Percentiles rank a stretch among this genome's conserved stretches.
phyloP scores from a whole-genome alignment of 2,797 vertebrate genomes.

The Danio albolineatus region DNA sequence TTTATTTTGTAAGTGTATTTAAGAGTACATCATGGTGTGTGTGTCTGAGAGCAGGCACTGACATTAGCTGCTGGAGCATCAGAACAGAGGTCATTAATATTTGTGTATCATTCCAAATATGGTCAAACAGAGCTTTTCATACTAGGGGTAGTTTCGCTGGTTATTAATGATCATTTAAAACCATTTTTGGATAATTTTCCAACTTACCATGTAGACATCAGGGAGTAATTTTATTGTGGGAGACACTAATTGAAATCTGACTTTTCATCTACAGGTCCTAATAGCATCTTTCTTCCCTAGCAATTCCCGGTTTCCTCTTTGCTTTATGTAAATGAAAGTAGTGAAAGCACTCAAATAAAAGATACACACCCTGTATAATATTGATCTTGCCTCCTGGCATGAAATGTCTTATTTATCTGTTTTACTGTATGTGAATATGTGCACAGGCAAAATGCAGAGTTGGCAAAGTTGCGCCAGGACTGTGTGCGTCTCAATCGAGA shows the following conservation, averaged over 20 bases:
- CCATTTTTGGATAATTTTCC: too few species aligned
- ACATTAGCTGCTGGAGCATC: too few species aligned
- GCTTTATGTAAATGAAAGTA: background rate
- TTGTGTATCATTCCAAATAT: too few species aligned
- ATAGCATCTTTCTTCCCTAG: background rate
- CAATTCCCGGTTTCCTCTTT: background rate
- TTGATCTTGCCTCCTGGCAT: background rate
- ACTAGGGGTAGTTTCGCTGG: too few species aligned
- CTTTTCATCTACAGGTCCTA: background rate
- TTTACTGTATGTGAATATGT: background rate
- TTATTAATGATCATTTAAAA: too few species aligned
- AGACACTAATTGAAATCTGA: background rate
- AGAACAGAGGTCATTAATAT: too few species aligned
- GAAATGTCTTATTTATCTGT: background rate
- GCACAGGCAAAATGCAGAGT: slow-evolving; percentile 86
- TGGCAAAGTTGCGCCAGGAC: slow-evolving; percentile 88
- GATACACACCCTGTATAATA: background rate
- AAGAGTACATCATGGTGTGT: too few species aligned
- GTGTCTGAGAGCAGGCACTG: too few species aligned
- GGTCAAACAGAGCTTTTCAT: too few species aligned
- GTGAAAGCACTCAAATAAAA: background rate
- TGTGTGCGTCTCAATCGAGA: slow-evolving; percentile 83
- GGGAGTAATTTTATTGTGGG: background rate
- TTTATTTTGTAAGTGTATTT: too few species aligned
- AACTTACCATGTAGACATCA: too few species aligned